A percentile compares a stretch with the other conserved stretches of the same genome.
These are phyloP conservation scores for Stegophylla sp. DNA, from an alignment of 2,888 invertebrate species.

Conservation along the genomic window DNA sequence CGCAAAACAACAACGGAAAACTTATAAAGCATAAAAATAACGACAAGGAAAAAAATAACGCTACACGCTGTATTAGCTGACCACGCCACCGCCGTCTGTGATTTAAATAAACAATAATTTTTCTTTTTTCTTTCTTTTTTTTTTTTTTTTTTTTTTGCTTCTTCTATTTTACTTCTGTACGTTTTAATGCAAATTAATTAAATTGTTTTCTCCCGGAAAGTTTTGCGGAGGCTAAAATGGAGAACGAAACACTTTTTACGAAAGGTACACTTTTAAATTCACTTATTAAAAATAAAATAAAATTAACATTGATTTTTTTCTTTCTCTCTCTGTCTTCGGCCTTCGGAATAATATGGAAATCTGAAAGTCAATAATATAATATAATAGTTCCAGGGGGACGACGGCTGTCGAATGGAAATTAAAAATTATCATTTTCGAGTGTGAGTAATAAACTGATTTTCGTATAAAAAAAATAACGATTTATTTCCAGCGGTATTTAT, in stretches of 20 bases:
- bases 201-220: neutral
- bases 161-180: neutral
- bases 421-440: slow-evolving; percentile 30
- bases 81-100: neutral
- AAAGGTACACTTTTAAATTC: neutral
- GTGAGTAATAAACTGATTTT: slow-evolving; percentile 8
- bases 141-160: neutral
- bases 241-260: neutral
- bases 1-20: neutral
- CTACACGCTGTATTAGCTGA: neutral
- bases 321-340: neutral
- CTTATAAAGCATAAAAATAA: neutral
- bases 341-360: slow-evolving; percentile 16
- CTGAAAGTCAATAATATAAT: neutral
- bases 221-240: neutral
- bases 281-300: neutral
- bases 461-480: slow-evolving; percentile 7
- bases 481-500: slow-evolving; percentile 6
- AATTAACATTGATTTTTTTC: slow-evolving; percentile 26
- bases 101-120: slow-evolving; percentile 2
- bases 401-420: slow-evolving; percentile 13
- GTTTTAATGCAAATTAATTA: neutral
- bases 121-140: neutral
- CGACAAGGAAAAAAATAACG: neutral
- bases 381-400: neutral